Conservation (phyloP, 2,113 vertebrate genomes). For the Phalacrocorax brasilianus region DNA sequence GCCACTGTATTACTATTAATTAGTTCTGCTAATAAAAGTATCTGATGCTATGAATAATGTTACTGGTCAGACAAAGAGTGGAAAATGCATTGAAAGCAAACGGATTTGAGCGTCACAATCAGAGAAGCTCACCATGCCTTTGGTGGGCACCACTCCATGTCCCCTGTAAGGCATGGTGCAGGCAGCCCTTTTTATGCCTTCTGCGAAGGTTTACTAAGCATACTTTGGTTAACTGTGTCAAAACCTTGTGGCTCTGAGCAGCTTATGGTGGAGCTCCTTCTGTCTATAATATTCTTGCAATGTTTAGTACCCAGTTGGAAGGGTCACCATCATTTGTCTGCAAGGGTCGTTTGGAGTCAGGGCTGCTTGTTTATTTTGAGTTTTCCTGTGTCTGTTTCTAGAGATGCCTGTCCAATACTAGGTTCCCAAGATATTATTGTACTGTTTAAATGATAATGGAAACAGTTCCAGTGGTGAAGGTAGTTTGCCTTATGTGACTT, state of each 20-base stretch:
- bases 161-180: neutral
- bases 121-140: neutral
- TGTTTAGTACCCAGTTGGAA: neutral
- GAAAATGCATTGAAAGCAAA: neutral
- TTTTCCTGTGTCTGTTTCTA: neutral
- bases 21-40: neutral
- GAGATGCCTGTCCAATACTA: neutral
- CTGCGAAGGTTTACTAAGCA: neutral
- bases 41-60: rapidly evolving
- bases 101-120: neutral
- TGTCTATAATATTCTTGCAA: neutral
- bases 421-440: neutral
- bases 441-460: neutral
- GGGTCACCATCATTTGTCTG: neutral
- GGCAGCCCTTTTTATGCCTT: neutral
- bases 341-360: rapidly evolving
- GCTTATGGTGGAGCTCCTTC: neutral
- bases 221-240: neutral
- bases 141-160: rapidly evolving
- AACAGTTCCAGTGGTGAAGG: neutral
- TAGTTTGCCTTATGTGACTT: neutral
- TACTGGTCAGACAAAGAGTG: neutral
- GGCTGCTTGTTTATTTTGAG: neutral
- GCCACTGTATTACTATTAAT: neutral
- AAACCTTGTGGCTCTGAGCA: neutral